Percentiles rank a stretch among this genome's conserved stretches.
Conservation (phyloP, 2,113 vertebrate species). For the Hiodon tergisus region DNA sequence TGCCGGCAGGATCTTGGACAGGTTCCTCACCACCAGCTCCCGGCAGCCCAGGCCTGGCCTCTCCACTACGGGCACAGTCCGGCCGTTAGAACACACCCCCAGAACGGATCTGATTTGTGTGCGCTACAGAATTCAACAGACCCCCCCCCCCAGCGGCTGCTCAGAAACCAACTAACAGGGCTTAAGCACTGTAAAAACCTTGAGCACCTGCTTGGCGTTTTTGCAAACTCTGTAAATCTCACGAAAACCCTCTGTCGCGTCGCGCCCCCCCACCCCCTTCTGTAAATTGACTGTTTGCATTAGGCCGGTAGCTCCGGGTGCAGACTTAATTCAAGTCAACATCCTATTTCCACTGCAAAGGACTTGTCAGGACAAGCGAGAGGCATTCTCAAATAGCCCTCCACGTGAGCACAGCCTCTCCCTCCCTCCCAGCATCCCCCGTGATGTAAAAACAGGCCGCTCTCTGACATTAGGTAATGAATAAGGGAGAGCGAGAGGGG, state of each 20-base stretch:
- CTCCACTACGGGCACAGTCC: slow-evolving; percentile 51
- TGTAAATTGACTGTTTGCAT: neutral
- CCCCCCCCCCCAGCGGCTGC: too few relatives aligned
- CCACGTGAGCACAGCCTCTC: slow-evolving; percentile 22
- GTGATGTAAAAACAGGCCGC: neutral
- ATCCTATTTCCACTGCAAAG: slow-evolving; percentile 15
- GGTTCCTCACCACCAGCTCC: slow-evolving; percentile 84
- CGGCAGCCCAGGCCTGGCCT: slow-evolving; percentile 84
- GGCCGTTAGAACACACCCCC: too few relatives aligned
- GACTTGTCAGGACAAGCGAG: slow-evolving; percentile 38
- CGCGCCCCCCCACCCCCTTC: neutral
- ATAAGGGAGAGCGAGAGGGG: slow-evolving; percentile 32
- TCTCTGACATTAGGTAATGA: slow-evolving; percentile 24
- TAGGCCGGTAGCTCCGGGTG: neutral
- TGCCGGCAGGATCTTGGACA: slow-evolving; percentile 79
- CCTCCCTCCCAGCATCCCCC: neutral
- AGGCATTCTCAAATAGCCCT: slow-evolving; percentile 31
- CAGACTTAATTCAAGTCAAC: neutral
- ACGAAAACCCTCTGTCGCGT: too few relatives aligned
- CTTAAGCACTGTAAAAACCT: too few relatives aligned
- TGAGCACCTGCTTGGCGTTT: too few relatives aligned
- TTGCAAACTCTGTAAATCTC: neutral
- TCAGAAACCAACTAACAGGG: too few relatives aligned
- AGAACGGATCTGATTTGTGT: too few relatives aligned
- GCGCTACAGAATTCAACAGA: too few relatives aligned